Evolutionary conservation across 2,888 invertebrate genomes (phyloP).

Genomic region (Thecophora atra): DNA sequence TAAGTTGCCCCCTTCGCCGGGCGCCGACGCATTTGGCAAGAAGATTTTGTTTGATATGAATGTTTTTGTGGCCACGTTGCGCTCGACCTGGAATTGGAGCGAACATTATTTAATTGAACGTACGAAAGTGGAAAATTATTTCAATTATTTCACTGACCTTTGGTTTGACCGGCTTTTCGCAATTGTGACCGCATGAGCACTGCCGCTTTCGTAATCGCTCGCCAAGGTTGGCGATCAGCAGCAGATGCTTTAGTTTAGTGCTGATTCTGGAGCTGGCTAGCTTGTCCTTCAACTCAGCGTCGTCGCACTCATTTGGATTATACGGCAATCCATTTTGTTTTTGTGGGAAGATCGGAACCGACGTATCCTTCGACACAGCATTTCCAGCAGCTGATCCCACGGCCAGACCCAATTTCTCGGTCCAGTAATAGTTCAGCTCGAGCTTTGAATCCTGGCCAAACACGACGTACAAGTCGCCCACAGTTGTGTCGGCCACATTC

Average conservation of each 20-base stretch:
- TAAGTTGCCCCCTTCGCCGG: conserved; percentile 36
- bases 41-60: conserved; percentile 56
- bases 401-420: conserved; percentile 64
- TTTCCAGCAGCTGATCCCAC: conserved; percentile 4
- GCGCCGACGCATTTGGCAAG: conserved; percentile 37
- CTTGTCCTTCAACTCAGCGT: conserved; percentile 53
- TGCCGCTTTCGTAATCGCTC: conserved; percentile 63
- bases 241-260: conserved; percentile 63
- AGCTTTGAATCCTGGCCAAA: conserved; percentile 77
- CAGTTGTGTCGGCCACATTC: conserved; percentile 81
- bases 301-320: conserved; percentile 56
- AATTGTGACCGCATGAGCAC: conserved; percentile 62
- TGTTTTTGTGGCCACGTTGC: conserved; percentile 51
- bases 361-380: conserved; percentile 48
- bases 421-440: conserved; percentile 84
- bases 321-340: conserved; percentile 54
- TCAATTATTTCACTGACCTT: conserved; percentile 51
- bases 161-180: conserved; percentile 57
- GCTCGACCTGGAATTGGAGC: conserved; percentile 48
- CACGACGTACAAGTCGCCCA: conserved; percentile 92
- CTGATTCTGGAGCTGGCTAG: conserved; percentile 54
- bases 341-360: conserved; percentile 37
- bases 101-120: background rate
- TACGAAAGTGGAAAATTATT: too few relatives aligned
- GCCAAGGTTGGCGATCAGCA: conserved; percentile 64